Conservation (phyloP, 2,888 invertebrate species). For the Drosophila testacea region DNA sequence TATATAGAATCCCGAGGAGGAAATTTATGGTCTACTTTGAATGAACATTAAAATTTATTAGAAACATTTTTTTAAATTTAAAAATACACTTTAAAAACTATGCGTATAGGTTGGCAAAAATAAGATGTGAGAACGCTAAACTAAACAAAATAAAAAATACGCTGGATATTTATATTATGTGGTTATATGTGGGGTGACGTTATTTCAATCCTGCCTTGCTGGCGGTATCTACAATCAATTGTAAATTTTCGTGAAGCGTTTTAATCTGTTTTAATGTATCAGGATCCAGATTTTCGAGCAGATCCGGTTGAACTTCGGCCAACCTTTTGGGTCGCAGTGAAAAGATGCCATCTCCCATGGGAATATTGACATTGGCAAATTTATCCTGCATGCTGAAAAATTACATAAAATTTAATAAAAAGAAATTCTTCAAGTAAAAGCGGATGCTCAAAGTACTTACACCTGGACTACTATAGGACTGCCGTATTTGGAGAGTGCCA, state of each 20-base stretch:
- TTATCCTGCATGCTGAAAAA: slow-evolving; percentile 78
- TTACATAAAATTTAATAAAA: accelerated
- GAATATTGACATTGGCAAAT: slow-evolving; percentile 85
- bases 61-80: slow-evolving; percentile 24
- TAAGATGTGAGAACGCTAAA: slow-evolving; percentile 27
- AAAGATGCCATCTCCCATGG: slow-evolving; percentile 83
- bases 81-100: slow-evolving; percentile 35
- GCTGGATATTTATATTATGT: slow-evolving; percentile 13
- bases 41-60: slow-evolving; percentile 33
- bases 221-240: slow-evolving; percentile 82
- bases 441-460: slow-evolving; percentile 67
- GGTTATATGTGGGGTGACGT: background rate
- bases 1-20: background rate
- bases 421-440: background rate
- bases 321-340: slow-evolving; percentile 84
- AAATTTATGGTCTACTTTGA: slow-evolving; percentile 18
- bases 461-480: slow-evolving; percentile 84
- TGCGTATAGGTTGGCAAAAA: slow-evolving; percentile 8
- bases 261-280: slow-evolving; percentile 83
- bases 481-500: slow-evolving; percentile 83
- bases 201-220: slow-evolving; percentile 69
- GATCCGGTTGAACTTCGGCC: slow-evolving; percentile 73
- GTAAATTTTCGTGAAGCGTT: slow-evolving; percentile 83
- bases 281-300: slow-evolving; percentile 81
- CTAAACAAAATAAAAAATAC: slow-evolving; percentile 32